These are phyloP conservation scores for Podargus strigoides DNA, from an alignment of 2,797 vertebrate genomes.

Conservation along the genomic window DNA sequence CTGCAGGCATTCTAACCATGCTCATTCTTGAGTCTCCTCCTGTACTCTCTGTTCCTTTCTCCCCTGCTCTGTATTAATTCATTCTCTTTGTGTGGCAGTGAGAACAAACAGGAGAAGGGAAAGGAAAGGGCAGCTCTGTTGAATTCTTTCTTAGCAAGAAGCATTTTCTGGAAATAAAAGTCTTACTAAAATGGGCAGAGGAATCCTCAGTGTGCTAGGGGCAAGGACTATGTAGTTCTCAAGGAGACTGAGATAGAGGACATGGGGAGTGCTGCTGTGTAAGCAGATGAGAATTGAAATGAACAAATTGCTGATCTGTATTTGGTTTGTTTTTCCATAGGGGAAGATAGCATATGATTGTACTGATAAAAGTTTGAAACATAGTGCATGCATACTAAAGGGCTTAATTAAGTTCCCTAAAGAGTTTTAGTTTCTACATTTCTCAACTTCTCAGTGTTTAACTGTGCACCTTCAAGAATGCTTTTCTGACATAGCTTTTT, in stretches of 20 bases:
- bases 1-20: not conserved
- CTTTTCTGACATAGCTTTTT: not conserved
- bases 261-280: not conserved
- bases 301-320: not conserved
- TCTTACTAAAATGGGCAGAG: not conserved
- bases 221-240: not conserved
- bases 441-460: not conserved
- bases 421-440: not conserved
- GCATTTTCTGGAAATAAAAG: not conserved
- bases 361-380: not conserved
- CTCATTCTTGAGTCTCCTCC: not conserved
- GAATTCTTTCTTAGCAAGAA: not conserved
- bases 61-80: not conserved
- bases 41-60: not conserved
- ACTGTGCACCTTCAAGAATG: not conserved
- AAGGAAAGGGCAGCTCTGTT: not conserved
- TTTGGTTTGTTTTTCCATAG: not conserved
- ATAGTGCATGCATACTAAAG: not conserved
- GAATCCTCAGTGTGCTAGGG: not conserved
- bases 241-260: not conserved
- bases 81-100: not conserved
- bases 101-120: not conserved
- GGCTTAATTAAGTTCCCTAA: not conserved
- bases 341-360: not conserved
- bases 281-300: not conserved